Conservation (phyloP, 2,888 invertebrate species). For the Oasisia sp. region DNA sequence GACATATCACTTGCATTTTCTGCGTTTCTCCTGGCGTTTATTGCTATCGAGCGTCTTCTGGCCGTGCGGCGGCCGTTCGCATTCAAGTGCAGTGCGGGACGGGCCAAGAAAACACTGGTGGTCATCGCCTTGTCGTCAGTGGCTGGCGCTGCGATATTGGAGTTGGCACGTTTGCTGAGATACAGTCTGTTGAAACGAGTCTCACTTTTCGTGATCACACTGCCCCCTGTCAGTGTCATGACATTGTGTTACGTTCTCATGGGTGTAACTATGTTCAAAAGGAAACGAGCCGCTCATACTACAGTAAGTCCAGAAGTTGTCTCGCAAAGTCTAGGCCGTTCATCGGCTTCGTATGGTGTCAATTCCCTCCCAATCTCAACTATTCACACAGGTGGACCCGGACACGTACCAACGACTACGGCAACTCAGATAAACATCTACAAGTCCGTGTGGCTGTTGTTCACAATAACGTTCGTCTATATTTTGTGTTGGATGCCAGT, state of each 20-base stretch:
- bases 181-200: neutral
- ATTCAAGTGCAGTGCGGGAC: neutral
- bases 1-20: neutral
- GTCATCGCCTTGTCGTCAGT: neutral
- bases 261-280: no score
- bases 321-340: no score
- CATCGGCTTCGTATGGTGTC: neutral
- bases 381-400: neutral
- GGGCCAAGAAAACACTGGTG: neutral
- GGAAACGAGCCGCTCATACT: no score
- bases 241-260: no score
- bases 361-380: neutral
- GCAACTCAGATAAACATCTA: neutral
- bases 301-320: no score
- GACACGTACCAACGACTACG: neutral
- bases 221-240: no score
- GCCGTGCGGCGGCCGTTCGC: neutral
- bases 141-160: neutral
- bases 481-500: neutral
- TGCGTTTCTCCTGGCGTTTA: neutral
- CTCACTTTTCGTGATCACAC: no score
- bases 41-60: neutral
- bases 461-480: neutral
- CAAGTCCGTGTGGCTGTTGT: neutral
- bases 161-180: neutral